Evolutionary conservation across 92 coral and sea anemone species (phyloP).

Genomic region (Ricordea florida): DNA sequence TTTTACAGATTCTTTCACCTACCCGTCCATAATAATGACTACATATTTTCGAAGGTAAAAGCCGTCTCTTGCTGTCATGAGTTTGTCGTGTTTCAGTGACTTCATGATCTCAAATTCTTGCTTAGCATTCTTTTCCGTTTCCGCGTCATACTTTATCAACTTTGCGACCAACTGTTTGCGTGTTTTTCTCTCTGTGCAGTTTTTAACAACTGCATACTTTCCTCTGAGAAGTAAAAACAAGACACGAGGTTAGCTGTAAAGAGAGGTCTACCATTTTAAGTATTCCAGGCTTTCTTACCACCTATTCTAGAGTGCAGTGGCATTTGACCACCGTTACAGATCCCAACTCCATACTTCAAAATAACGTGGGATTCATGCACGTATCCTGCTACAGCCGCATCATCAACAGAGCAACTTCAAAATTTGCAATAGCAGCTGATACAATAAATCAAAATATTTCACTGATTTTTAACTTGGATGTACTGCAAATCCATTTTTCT

Average conservation of each 20-base stretch:
- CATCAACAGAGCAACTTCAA: too few species aligned
- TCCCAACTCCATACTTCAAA: too few species aligned
- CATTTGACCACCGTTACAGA: too few species aligned
- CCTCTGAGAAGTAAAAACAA: conserved; percentile 46
- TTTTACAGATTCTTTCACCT: background rate
- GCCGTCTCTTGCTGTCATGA: conserved; percentile 73
- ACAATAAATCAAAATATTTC: too few species aligned
- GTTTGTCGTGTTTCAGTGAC: conserved; percentile 71
- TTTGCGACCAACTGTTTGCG: conserved; percentile 71
- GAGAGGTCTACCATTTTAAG: background rate
- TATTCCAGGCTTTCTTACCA: background rate
- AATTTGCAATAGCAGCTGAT: too few species aligned
- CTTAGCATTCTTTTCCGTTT: conserved; percentile 74
- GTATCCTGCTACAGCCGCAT: too few species aligned
- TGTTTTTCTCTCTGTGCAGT: conserved; percentile 72
- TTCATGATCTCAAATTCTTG: conserved; percentile 81
- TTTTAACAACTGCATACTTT: conserved; percentile 83
- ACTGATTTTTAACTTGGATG: too few species aligned
- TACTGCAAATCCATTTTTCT: too few species aligned
- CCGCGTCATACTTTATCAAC: conserved; percentile 76
- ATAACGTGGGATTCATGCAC: too few species aligned
- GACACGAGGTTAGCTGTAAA: background rate
- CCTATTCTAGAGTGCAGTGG: too few species aligned
- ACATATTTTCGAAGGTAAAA: conserved; percentile 78
- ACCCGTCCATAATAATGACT: conserved; percentile 81